These are phyloP conservation scores for Xenentodon cancila DNA, from an alignment of 2,797 vertebrate genomes.

Conservation along the genomic window DNA sequence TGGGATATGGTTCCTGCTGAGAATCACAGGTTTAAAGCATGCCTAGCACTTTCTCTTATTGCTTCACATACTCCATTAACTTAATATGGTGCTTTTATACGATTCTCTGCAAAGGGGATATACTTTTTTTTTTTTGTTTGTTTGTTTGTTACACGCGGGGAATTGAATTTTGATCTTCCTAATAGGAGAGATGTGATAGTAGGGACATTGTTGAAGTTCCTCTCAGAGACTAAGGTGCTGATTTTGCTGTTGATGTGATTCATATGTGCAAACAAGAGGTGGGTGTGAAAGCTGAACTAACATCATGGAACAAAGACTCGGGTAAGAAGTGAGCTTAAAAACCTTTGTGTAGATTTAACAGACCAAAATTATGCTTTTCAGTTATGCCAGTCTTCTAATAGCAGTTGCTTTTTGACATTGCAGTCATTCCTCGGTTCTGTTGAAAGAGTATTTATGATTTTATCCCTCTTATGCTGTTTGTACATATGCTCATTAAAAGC, in stretches of 20 bases:
- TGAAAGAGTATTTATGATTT: constrained; percentile 78
- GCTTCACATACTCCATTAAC: constrained; percentile 56
- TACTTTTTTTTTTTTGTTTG: constrained; percentile 10
- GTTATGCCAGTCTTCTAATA: constrained; percentile 33
- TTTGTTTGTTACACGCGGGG: constrained; percentile 18
- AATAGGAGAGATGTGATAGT: constrained; percentile 58
- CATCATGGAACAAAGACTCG: constrained; percentile 27
- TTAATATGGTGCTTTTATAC: constrained; percentile 46
- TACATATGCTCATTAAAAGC: constrained; percentile 81
- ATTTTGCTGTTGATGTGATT: constrained; percentile 34
- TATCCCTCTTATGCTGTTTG: constrained; percentile 70
- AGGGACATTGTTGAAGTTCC: constrained; percentile 62
- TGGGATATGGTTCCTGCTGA: constrained; percentile 52
- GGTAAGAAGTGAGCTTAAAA: neutral
- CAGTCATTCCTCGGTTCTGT: constrained; percentile 56
- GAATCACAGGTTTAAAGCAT: constrained; percentile 57
- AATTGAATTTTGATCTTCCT: constrained; percentile 65
- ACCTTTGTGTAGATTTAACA: neutral
- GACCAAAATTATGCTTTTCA: constrained; percentile 10
- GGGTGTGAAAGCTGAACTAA: constrained; percentile 18
- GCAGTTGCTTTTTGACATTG: constrained; percentile 40
- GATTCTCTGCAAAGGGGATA: constrained; percentile 58
- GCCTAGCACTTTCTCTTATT: constrained; percentile 59
- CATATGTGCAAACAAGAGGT: constrained; percentile 6
- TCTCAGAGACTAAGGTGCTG: constrained; percentile 45